These are phyloP conservation scores for Amblyopsis hoosieri DNA, from an alignment of 2,797 vertebrate species.

Conservation along the genomic window DNA sequence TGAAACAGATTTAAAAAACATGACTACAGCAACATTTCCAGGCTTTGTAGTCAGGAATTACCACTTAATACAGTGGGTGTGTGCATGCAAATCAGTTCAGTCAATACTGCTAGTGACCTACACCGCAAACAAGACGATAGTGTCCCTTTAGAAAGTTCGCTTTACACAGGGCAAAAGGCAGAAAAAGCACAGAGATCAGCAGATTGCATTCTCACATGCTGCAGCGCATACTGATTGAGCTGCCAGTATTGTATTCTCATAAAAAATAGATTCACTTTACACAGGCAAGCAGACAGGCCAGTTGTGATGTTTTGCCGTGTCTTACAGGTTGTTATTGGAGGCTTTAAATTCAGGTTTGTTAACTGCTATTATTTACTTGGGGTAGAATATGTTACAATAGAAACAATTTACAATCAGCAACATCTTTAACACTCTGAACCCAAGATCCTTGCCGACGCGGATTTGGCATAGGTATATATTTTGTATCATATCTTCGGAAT, in stretches of 20 bases:
- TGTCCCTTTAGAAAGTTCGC: slow-evolving; percentile 58
- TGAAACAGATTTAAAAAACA: slow-evolving; percentile 33
- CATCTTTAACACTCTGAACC: too few species aligned
- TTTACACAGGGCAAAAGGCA: slow-evolving; percentile 56
- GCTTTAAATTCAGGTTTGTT: not conserved
- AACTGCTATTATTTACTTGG: too few species aligned
- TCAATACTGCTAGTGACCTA: slow-evolving; percentile 60
- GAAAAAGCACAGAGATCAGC: slow-evolving; percentile 69
- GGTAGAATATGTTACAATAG: too few species aligned
- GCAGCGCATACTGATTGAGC: slow-evolving; percentile 70
- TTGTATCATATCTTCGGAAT: too few species aligned
- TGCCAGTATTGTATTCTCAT: slow-evolving; percentile 61
- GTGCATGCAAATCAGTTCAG: slow-evolving; percentile 44
- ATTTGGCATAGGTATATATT: too few species aligned
- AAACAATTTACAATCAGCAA: too few species aligned
- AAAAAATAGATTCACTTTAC: slow-evolving; percentile 63
- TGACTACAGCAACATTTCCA: slow-evolving; percentile 22
- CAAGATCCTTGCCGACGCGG: too few species aligned
- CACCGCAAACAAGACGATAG: slow-evolving; percentile 57
- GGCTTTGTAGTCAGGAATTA: slow-evolving; percentile 48
- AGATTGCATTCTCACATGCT: slow-evolving; percentile 48
- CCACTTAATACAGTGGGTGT: slow-evolving; percentile 41
- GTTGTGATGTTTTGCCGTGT: slow-evolving; percentile 34
- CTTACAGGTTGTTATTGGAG: slow-evolving; percentile 7
- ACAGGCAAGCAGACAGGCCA: slow-evolving; percentile 37